These are phyloP conservation scores for Physocephala rufipes DNA, from an alignment of 2,888 invertebrate genomes.

Conservation along the genomic window DNA sequence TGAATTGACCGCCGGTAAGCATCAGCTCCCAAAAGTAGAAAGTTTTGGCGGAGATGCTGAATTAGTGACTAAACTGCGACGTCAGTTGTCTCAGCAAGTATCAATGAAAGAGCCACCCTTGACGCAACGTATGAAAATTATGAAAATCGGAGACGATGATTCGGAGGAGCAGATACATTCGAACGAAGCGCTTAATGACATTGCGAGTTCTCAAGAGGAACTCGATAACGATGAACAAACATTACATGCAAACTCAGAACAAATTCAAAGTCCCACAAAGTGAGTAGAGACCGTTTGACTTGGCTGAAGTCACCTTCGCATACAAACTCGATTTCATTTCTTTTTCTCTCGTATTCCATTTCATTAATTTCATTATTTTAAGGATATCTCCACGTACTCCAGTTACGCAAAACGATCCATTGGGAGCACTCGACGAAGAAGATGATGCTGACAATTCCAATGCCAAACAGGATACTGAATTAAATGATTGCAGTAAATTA, in stretches of 20 bases:
- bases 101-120: slow-evolving; percentile 44
- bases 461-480: slow-evolving; percentile 49
- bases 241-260: slow-evolving; percentile 25
- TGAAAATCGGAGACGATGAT: slow-evolving; percentile 51
- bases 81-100: slow-evolving; percentile 59
- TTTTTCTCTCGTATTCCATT: not conserved
- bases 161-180: slow-evolving; percentile 41
- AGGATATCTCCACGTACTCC: slow-evolving; percentile 82
- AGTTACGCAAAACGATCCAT: slow-evolving; percentile 90
- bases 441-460: slow-evolving; percentile 19
- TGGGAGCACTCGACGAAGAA: slow-evolving; percentile 78
- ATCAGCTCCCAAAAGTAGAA: slow-evolving; percentile 73
- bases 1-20: slow-evolving; percentile 64
- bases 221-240: slow-evolving; percentile 48
- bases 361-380: not conserved
- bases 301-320: not conserved
- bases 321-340: slow-evolving; percentile 11
- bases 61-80: slow-evolving; percentile 76
- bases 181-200: slow-evolving; percentile 46
- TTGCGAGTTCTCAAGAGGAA: slow-evolving; percentile 57
- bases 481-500: slow-evolving; percentile 34
- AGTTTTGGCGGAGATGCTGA: slow-evolving; percentile 84
- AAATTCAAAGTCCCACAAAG: slow-evolving; percentile 65
- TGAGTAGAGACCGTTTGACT: slow-evolving; percentile 44
- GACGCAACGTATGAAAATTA: slow-evolving; percentile 57